Conservation (phyloP, 2,797 vertebrate species). For the Falco peregrinus region DNA sequence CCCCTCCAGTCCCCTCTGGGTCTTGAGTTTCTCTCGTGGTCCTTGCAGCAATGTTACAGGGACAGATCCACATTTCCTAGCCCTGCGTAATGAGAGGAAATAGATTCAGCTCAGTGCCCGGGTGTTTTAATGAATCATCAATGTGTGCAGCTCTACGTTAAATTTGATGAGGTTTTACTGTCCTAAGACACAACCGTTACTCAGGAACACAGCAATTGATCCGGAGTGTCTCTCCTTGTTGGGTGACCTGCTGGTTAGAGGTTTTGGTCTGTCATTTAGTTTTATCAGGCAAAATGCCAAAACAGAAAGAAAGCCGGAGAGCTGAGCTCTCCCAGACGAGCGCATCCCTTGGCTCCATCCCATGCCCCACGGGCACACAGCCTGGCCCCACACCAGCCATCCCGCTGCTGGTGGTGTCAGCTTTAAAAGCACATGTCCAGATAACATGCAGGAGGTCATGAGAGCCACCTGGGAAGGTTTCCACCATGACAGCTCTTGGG, state of each 20-base stretch:
- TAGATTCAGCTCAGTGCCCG: not conserved
- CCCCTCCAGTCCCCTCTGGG: not conserved
- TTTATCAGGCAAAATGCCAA: not conserved
- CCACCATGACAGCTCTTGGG: not conserved
- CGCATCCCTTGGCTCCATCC: not conserved
- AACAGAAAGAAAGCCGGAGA: not conserved
- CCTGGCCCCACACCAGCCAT: not conserved
- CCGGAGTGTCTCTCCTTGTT: not conserved
- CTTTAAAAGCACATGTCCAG: not conserved
- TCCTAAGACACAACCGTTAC: not conserved
- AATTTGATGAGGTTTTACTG: not conserved
- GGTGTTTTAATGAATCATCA: slow-evolving; percentile 25
- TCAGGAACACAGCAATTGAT: not conserved
- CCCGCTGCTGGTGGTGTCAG: not conserved
- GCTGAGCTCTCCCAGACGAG: not conserved
- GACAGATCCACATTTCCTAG: not conserved
- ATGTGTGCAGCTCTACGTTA: not conserved
- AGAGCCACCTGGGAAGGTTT: not conserved
- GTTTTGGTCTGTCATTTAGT: not conserved
- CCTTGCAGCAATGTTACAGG: slow-evolving; percentile 1
- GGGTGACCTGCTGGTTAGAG: not conserved
- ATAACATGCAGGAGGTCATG: fast-evolving
- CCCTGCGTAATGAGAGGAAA: not conserved
- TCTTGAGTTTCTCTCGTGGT: not conserved
- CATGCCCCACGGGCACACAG: fast-evolving